A percentile compares a stretch with the other conserved stretches of the same genome.
Evolutionary conservation across 2,797 vertebrate genomes (phyloP).

Genomic region (Perodicticus potto): DNA sequence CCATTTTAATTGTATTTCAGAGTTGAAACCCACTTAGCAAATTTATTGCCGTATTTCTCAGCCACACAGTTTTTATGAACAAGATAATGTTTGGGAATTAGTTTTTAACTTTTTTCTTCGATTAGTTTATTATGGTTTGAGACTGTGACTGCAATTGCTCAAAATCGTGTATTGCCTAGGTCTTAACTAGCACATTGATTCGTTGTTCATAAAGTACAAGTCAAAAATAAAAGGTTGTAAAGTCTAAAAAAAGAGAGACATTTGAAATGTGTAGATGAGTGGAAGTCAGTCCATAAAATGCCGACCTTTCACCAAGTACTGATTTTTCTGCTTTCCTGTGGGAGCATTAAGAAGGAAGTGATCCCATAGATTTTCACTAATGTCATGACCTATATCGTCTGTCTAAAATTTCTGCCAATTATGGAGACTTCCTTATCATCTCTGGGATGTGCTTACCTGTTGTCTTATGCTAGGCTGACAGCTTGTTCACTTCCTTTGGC

Average conservation of each 20-base stretch:
- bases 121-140: conserved; percentile 28
- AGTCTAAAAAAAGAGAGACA: conserved; percentile 22
- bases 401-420: conserved; percentile 59
- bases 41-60: neutral
- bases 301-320: conserved; percentile 42
- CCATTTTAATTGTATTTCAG: neutral
- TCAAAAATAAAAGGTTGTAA: conserved; percentile 48
- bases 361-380: conserved; percentile 61
- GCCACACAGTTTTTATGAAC: neutral
- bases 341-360: neutral
- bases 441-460: conserved; percentile 19
- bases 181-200: neutral
- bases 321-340: conserved; percentile 57
- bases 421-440: conserved; percentile 42
- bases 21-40: neutral
- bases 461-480: conserved; percentile 62
- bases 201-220: conserved; percentile 36
- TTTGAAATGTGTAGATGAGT: conserved; percentile 20
- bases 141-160: neutral
- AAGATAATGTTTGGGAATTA: neutral
- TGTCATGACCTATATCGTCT: conserved; percentile 47
- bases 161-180: neutral
- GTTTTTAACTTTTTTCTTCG: neutral
- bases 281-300: conserved; percentile 62
- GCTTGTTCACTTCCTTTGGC: conserved; percentile 56